Percentiles rank a stretch among this genome's conserved stretches.
phyloP scores from a whole-genome alignment of 2,113 vertebrate genomes.

The Globicephala melas region DNA sequence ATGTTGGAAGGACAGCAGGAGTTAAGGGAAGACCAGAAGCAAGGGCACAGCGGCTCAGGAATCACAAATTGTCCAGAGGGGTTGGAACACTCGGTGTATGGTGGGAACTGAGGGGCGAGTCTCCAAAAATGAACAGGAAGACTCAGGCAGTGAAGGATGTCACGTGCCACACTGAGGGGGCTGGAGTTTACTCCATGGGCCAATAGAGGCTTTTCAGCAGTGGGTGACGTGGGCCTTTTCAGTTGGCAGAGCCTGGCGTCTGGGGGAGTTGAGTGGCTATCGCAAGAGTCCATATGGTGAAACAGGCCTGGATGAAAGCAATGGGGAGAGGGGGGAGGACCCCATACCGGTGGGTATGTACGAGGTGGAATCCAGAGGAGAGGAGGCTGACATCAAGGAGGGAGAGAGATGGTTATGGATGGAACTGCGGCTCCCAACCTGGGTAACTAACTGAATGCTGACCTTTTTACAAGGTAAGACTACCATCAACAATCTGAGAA shows the following conservation, averaged over 20 bases:
- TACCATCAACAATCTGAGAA: neutral
- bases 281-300: neutral
- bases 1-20: neutral
- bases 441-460: neutral
- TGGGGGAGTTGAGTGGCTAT: no score
- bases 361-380: neutral
- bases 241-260: neutral
- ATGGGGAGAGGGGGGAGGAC: neutral
- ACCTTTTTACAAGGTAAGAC: neutral
- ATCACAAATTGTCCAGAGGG: neutral
- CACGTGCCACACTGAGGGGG: neutral
- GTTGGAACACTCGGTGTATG: neutral
- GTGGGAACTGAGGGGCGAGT: neutral
- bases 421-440: neutral
- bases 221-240: neutral
- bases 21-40: neutral
- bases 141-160: neutral
- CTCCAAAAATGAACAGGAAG: neutral
- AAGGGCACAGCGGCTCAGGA: neutral
- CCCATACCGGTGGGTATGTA: rapidly evolving
- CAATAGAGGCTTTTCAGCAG: neutral
- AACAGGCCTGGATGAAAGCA: no score
- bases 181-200: neutral
- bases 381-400: neutral
- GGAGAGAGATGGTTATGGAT: neutral